Base-by-base conservation (phyloP, 2,888 invertebrate genomes). In the Drosophila rellima region DNA sequence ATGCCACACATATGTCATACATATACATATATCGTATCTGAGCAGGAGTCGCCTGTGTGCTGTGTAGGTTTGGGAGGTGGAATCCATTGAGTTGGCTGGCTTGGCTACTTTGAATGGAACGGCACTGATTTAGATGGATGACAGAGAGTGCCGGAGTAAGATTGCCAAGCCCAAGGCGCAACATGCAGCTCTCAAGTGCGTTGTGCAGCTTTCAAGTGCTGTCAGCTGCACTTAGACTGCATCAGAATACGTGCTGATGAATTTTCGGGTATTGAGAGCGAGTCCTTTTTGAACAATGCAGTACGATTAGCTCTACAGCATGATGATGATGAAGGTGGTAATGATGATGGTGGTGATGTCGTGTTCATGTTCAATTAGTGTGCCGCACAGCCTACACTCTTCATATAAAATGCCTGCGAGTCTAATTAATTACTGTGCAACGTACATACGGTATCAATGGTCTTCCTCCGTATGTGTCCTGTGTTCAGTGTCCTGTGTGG, bases 291-390 rank as follows among this genome's bases (percentile, higher is more conserved):
- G 17, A 26, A 45, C 15, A 48, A 15, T 62, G 52, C 51, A 70
- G 45, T 56, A n/a, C 40, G 65, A 62, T 73, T 73, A 62, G 57
- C 73, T 60, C 42, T 33, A 42, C 31, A 33, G 18, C 45, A 61
- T 42, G 61, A 44, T 66, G 60, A 45, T 60, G 66, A 45, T 40
- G 50, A 42, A 40, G 70, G 52, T 71, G 56, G 29, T 29, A 7
- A 26, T 31, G 48, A 18, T 18, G 29, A 18, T 31, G 61, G 13
- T 42, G 63, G 65, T 51, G 26, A 66, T 77, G 56, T 47, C 69
- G 69, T 84, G 35, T 88, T 90, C 87, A 88, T 86, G 90, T 86
- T 88, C 86, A 86, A 86, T 90, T 86, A 90, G 86, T 80, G 86
- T 78, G 62, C 59, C 40, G 26, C 15, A 45, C 52, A 39, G 64